Evolutionary conservation across 2,113 vertebrate genomes (phyloP), one percentile per base, ranked within the genome.

Genomic region (Pomatorhinus ruficollis): DNA sequence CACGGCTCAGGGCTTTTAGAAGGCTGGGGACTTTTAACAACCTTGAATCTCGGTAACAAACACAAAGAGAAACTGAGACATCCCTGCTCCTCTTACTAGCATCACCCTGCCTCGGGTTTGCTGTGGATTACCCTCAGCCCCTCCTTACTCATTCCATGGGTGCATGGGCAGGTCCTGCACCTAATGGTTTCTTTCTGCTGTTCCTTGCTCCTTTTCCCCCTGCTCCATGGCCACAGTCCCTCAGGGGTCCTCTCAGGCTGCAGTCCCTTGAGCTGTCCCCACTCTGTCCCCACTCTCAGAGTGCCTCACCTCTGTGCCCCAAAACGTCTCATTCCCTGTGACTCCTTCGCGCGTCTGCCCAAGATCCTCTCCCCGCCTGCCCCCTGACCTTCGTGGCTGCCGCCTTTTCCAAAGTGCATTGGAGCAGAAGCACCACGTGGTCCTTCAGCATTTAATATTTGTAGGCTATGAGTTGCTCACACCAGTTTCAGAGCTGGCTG

Each of bases 361-460:
- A 35, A 47, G 52, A 77, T 6, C 9, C 16, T 44, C 24, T 74
- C 23, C 54, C 12, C 1, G 0, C 4, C 11, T 33, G 22, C 30
- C 16, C 50, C 22, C 65, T 70, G 37, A 42, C 60, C 52, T 69
- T 77, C 78, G 31, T 2, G 7, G 24, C 52, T 77, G 50, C 45
- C 9, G 3, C 42, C 57, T 82, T 78, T 75, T 59, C 42, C 69
- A 31, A 61, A 27, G 49, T 19, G 40, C 19, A 2, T 50, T 84
- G 64, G 50, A 78, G 64, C 72, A 61, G 27, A 45, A 28, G 28
- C 47, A 65, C 72, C 22, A 17, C 0, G 0, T 53, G 60, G 30
- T 65, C 10, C 53, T 63, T 50, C 5, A 2, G 0, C 4, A 1
- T 0, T 27, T 22, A n/a, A 13, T 35, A 7, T 68, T 31, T 60